A percentile compares a stretch with the other conserved stretches of the same genome.
These are phyloP conservation scores for Hydrozoanthus tunicans DNA, from an alignment of 64 coral and sea anemone genomes.

Conservation along the genomic window DNA sequence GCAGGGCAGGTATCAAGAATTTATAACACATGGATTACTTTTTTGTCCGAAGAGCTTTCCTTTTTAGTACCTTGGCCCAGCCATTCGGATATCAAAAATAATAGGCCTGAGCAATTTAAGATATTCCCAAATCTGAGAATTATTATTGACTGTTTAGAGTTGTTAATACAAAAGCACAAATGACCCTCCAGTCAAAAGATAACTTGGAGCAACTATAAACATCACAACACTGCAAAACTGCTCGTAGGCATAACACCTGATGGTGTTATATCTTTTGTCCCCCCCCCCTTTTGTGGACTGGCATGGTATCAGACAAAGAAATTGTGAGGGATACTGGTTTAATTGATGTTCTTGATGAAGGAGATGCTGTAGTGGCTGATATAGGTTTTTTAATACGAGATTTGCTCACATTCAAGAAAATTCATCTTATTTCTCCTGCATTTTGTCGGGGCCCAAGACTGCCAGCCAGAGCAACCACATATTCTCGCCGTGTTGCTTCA, in stretches of 20 bases:
- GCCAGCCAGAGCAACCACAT: constrained; percentile 54
- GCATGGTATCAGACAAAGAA: constrained; percentile 71
- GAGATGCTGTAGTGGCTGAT: constrained; percentile 81
- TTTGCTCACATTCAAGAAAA: constrained; percentile 75
- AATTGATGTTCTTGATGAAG: constrained; percentile 66
- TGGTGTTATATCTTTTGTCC: constrained; percentile 73
- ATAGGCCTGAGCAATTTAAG: background rate
- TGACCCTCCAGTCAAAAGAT: constrained; percentile 63
- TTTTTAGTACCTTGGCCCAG: constrained; percentile 32
- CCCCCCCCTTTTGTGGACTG: constrained; percentile 80
- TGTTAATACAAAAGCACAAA: constrained; percentile 72
- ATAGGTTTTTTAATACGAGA: constrained; percentile 80
- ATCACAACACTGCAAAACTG: constrained; percentile 60
- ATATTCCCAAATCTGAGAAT: constrained; percentile 15
- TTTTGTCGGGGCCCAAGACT: constrained; percentile 65
- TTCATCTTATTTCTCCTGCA: constrained; percentile 79
- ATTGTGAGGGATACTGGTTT: constrained; percentile 63
- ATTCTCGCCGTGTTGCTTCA: constrained; percentile 64
- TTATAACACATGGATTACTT: constrained; percentile 22
- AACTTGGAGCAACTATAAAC: constrained; percentile 74
- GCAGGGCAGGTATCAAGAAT: constrained; percentile 30
- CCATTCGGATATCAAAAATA: background rate
- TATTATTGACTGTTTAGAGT: constrained; percentile 53
- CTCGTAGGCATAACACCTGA: constrained; percentile 79
- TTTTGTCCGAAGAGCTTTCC: constrained; percentile 15